Conservation (phyloP, 2,888 invertebrate species). For the Clunio marinus region DNA sequence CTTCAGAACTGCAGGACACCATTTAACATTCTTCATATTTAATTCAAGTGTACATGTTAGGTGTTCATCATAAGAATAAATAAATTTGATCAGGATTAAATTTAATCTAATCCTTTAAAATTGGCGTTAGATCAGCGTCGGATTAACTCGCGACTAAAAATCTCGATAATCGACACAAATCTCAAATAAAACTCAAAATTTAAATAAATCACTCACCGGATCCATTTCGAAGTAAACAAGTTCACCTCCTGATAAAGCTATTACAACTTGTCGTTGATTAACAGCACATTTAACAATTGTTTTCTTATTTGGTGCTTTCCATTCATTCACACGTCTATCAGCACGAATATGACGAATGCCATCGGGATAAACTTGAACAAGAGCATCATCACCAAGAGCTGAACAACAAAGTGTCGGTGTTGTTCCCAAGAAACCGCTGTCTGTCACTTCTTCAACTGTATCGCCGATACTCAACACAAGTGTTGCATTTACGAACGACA, state of each 20-base stretch:
- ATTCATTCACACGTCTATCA: conserved; percentile 97
- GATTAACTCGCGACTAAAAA: too few species aligned
- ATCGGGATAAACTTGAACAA: conserved; percentile 98
- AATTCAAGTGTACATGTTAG: conserved; percentile 47
- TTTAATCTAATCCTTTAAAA: too few species aligned
- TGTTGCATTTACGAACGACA: conserved; percentile 96
- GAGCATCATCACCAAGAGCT: conserved; percentile 93
- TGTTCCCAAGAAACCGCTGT: conserved; percentile 97
- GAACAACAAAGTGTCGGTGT: conserved; percentile 98
- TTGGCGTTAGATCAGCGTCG: too few species aligned
- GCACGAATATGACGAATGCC: conserved; percentile 97
- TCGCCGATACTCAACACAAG: conserved; percentile 98
- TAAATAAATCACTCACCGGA: conserved; percentile 67
- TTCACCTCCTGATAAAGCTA: conserved; percentile 95
- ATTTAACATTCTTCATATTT: conserved; percentile 49
- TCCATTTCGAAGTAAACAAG: conserved; percentile 99
- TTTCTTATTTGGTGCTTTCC: conserved; percentile 98
- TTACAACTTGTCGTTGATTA: conserved; percentile 97
- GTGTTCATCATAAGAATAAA: conserved; percentile 48
- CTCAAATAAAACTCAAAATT: too few species aligned
- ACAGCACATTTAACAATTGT: conserved; percentile 97
- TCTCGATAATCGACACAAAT: too few species aligned
- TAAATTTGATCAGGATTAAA: too few species aligned
- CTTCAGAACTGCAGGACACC: conserved; percentile 53
- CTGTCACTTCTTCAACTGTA: conserved; percentile 99